These are phyloP conservation scores for Bombycilla garrulus DNA, from an alignment of 2,113 vertebrate genomes.

Conservation along the genomic window DNA sequence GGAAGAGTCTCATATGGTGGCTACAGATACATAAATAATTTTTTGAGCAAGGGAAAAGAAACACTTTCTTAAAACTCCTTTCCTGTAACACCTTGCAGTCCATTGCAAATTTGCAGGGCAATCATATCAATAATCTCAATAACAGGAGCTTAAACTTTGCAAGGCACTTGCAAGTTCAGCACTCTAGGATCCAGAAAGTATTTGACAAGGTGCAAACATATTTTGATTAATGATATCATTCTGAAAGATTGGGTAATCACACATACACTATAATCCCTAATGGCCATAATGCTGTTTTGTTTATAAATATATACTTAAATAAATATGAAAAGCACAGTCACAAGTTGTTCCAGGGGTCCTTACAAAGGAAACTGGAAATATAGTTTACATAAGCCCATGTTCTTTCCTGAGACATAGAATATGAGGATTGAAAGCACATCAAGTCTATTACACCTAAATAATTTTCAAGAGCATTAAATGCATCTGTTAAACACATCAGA, in stretches of 20 bases:
- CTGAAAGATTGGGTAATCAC: not conserved
- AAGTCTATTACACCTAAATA: not conserved
- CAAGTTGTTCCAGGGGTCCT: not conserved
- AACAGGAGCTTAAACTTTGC: not conserved
- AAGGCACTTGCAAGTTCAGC: not conserved
- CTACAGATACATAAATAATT: not conserved
- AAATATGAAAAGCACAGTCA: not conserved
- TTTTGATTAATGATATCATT: not conserved
- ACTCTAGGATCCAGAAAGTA: not conserved
- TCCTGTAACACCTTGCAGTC: not conserved
- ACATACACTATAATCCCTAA: not conserved
- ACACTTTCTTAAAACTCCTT: not conserved
- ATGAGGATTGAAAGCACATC: rapidly evolving
- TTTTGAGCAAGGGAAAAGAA: not conserved
- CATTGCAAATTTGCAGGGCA: not conserved
- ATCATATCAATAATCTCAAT: not conserved
- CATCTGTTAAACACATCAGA: not conserved
- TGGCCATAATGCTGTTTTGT: not conserved
- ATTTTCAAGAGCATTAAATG: not conserved
- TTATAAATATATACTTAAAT: not conserved
- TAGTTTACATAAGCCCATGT: not conserved
- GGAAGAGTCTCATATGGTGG: not conserved
- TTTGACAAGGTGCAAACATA: not conserved
- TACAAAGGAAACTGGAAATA: not conserved
- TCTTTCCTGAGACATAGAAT: not conserved